Base-by-base conservation (phyloP, 2,113 vertebrate genomes). In the Alectura lathami region DNA sequence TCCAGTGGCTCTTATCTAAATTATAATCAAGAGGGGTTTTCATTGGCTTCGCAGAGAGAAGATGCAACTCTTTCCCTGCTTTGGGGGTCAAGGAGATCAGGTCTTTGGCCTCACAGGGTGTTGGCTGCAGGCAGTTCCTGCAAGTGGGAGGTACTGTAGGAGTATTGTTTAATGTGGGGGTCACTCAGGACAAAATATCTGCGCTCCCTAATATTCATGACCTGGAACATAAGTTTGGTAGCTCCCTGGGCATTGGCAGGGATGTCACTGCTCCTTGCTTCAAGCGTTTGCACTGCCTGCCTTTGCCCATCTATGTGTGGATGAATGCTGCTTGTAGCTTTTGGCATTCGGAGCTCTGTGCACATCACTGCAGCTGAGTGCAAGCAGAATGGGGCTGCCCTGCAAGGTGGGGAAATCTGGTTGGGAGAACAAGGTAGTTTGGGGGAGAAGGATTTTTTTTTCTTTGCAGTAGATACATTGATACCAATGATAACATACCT, bases 1-100 rank as follows among this genome's bases (percentile, higher is more conserved):
- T 97, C 96, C 98, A 96, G 97, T 97, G 98, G 97, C 95, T 98
- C 98, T 99, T 98, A 98, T 98, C 98, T 98, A 98, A 98, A 99
- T 99, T 98, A 99, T 98, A 98, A 98, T 98, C 98, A 98, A 97
- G 98, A 97, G 96, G 89, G 96, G 97, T 98, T 98, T 99, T 98
- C 98, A 98, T 99, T 99, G 98, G 98, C 98, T 96, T 97, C 83
- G 7, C 89, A 42, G 88, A 92, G 91, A 80, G 79, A 95, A 96
- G 80, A 92, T 97, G 97, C 98, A 98, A 98, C 97, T 98, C 98
- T 97, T 98, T 98, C 94, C 78, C 86, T 97, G 89, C 97, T 94
- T 97, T 89, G 77, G n/a, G 87, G 96, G 97, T 97, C 97, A 96
- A 92, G 91, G 70, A 79, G 83, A 96, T 94, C 83, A 70, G 89